Base-by-base conservation (phyloP, 92 coral and sea anemone genomes). In the Palythoa caribaeorum region DNA sequence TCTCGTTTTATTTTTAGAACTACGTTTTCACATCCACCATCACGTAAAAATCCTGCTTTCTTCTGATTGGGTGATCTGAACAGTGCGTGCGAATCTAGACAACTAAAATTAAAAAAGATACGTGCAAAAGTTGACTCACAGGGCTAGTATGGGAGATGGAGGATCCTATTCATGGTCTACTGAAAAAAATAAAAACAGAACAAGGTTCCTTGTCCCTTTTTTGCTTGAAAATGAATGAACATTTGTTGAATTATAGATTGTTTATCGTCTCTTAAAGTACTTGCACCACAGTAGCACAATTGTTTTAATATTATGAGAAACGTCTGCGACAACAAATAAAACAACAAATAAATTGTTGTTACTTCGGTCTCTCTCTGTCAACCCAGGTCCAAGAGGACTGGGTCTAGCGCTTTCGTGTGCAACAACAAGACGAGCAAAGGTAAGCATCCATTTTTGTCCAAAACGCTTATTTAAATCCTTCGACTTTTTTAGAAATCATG, bases 391-490 rank as follows among this genome's bases (percentile, higher is more conserved):
- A 47, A 75, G 59, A 44, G 59, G 79, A 75, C 59, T 47, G 79
- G 59, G 59, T 47, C 79, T 75, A 75, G 79, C 51, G 73, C 10
- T 7, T n/a, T 44, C 13, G 54, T 73, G 1, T 73, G 78, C 78
- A 73, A 73, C 79, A 47, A 75, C 79, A 50, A n/a, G 60, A 15
- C 17, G 38, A 75, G 79, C 79, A 75, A 75, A 16, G 60, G 20
- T 75, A 47, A 16, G 37, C 79, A 16, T 75, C 79, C 39, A 48
- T 74, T 75, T 54, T 73, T 9, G 78, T 14, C 78, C 2, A 40
- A 1, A 73, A 73, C 13, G 54, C 78, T 28, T 3, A 73, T 73
- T 73, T 73, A 39, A 73, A 14, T 73, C 78, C 78, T 73, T 73
- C 54, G 44, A 7, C 48, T 16, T 75, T 75, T 73, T 13, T 37